Conservation (phyloP, 2,888 invertebrate genomes). For the Dolichomitus sp. region DNA sequence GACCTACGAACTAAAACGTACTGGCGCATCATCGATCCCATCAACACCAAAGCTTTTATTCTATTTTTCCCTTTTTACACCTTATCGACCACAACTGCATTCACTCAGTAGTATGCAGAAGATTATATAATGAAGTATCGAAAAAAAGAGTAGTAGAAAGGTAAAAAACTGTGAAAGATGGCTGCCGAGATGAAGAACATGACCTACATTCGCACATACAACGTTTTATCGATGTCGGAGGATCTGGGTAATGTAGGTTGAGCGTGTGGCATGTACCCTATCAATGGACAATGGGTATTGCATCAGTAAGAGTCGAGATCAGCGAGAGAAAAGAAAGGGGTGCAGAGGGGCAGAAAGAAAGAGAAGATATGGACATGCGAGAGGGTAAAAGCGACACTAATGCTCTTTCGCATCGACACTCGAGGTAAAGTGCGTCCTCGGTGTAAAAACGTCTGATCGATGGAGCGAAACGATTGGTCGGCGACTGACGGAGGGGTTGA, state of each 20-base stretch:
- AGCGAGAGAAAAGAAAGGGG: conserved; percentile 53
- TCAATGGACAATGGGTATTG: conserved; percentile 57
- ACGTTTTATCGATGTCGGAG: conserved; percentile 43
- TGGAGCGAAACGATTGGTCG: conserved; percentile 80
- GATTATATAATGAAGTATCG: conserved; percentile 11
- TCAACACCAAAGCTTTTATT: conserved; percentile 12
- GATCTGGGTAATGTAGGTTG: conserved; percentile 46
- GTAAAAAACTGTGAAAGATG: conserved; percentile 34
- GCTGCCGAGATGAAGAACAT: conserved; percentile 23
- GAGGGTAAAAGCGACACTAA: conserved; percentile 82
- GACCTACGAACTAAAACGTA: background rate
- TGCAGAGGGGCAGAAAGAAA: conserved; percentile 50
- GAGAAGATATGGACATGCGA: conserved; percentile 76
- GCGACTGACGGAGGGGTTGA: conserved; percentile 58
- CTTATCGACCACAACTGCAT: conserved; percentile 15
- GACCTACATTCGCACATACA: conserved; percentile 52
- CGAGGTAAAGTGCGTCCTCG: conserved; percentile 83
- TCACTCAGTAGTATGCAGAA: background rate
- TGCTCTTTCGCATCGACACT: conserved; percentile 85
- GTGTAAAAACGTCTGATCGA: conserved; percentile 83
- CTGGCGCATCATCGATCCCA: conserved; percentile 7
- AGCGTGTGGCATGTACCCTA: conserved; percentile 53
- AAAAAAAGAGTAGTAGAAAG: conserved; percentile 7
- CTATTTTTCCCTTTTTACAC: background rate
- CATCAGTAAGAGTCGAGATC: conserved; percentile 21